Conservation (phyloP, 2,797 vertebrate genomes). For the Sus cebifrons region DNA sequence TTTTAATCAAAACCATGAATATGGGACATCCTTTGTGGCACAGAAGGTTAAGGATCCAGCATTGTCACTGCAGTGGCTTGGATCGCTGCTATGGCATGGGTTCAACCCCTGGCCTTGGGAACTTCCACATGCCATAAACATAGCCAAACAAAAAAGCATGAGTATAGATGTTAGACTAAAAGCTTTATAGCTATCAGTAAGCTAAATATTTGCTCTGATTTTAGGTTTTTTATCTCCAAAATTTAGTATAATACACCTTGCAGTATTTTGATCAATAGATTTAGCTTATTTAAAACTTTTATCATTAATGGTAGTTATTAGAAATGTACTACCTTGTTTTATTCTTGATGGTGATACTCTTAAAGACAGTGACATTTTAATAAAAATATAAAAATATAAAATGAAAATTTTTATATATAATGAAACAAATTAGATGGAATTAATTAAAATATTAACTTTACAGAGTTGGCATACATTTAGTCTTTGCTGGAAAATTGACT, state of each 20-base stretch:
- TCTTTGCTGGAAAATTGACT: conserved; percentile 43
- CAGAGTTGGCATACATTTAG: conserved; percentile 16
- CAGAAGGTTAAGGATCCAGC: too few relatives aligned
- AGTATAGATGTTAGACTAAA: conserved; percentile 34
- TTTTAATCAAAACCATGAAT: conserved; percentile 65
- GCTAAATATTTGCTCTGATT: conserved; percentile 48
- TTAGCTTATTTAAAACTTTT: not conserved
- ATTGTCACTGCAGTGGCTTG: too few relatives aligned
- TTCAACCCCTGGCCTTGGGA: too few relatives aligned
- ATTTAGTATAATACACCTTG: not conserved
- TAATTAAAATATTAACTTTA: conserved; percentile 60
- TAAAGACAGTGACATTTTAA: conserved; percentile 23
- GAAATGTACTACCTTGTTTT: conserved; percentile 58
- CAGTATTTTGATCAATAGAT: conserved; percentile 32
- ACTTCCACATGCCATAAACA: too few relatives aligned
- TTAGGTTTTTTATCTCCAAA: conserved; percentile 47
- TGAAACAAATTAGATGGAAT: conserved; percentile 14
- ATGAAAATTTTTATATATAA: conserved; percentile 2
- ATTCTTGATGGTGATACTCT: conserved; percentile 26
- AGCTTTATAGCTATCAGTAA: conserved; percentile 45
- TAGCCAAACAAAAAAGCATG: not conserved
- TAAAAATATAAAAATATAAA: conserved; percentile 58
- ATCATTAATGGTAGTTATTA: conserved; percentile 32
- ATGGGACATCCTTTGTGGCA: not conserved
- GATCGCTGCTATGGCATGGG: too few relatives aligned